These are phyloP conservation scores for Drosophila malerkotliana DNA, from an alignment of 1,140 invertebrate species.

Conservation along the genomic window DNA sequence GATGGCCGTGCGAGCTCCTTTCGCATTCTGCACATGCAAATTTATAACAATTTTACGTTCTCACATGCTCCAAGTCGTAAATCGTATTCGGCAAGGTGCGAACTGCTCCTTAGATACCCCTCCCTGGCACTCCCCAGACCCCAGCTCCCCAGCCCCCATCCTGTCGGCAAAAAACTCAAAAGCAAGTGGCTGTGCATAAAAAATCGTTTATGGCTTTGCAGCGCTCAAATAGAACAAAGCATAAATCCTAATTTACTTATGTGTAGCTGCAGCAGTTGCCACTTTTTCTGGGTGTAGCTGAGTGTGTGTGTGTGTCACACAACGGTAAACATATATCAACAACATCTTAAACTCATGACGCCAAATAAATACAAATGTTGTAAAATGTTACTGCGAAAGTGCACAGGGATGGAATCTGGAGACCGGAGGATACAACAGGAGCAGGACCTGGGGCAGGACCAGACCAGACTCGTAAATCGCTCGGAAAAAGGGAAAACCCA, in stretches of 20 bases:
- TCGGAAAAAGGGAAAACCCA: conserved; percentile 44
- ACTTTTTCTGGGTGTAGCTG: conserved; percentile 18
- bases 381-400: conserved; percentile 70
- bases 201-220: conserved; percentile 83
- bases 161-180: conserved; percentile 2
- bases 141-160: neutral
- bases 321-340: conserved; percentile 76
- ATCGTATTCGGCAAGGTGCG: conserved; percentile 76
- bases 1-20: conserved; percentile 8
- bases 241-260: conserved; percentile 83
- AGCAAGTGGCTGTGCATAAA: conserved; percentile 79
- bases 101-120: conserved; percentile 43
- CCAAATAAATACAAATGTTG: conserved; percentile 82
- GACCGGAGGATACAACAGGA: conserved; percentile 3
- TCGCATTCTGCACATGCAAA: conserved; percentile 71
- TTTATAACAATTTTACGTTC: conserved; percentile 82
- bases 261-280: conserved; percentile 62
- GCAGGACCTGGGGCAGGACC: neutral
- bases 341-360: conserved; percentile 82
- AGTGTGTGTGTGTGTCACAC: conserved; percentile 56
- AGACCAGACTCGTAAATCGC: conserved; percentile 48
- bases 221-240: conserved; percentile 83
- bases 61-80: conserved; percentile 75
- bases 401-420: conserved; percentile 42
- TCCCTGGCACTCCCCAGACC: conserved; percentile 3